phyloP scores from a whole-genome alignment of 2,888 invertebrate species.

The Mimachlamys varia region DNA sequence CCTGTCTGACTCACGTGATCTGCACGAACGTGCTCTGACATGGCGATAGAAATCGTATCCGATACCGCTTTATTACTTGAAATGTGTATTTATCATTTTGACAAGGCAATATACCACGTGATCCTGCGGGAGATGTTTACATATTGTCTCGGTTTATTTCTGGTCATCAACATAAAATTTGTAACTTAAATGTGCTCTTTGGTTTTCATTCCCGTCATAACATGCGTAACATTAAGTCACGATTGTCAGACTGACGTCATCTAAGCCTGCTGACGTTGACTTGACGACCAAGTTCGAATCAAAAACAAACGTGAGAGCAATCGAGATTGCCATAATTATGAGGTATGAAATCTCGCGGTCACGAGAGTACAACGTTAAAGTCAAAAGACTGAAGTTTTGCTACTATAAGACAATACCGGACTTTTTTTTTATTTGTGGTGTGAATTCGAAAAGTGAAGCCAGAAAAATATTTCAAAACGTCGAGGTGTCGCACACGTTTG shows the following conservation, averaged over 20 bases:
- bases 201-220: too few species aligned
- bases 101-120: neutral
- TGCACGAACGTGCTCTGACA: neutral
- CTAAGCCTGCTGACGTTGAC: too few species aligned
- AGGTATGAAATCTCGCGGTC: neutral
- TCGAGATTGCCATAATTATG: too few species aligned
- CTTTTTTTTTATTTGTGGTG: too few species aligned
- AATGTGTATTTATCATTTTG: neutral
- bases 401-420: neutral
- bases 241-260: neutral
- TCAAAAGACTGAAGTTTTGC: neutral
- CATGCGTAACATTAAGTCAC: neutral
- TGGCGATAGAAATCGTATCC: neutral
- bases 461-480: too few species aligned
- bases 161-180: neutral
- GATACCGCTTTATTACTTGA: neutral
- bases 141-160: neutral
- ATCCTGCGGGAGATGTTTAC: neutral
- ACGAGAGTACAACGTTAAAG: neutral
- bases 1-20: neutral
- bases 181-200: too few species aligned
- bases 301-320: too few species aligned
- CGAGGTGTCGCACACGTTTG: too few species aligned
- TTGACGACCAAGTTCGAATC: too few species aligned
- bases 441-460: too few species aligned